Evolutionary conservation across 2,888 invertebrate species (phyloP), one percentile per base, ranked within the genome.

Genomic region (Pemphredon lugubris): DNA sequence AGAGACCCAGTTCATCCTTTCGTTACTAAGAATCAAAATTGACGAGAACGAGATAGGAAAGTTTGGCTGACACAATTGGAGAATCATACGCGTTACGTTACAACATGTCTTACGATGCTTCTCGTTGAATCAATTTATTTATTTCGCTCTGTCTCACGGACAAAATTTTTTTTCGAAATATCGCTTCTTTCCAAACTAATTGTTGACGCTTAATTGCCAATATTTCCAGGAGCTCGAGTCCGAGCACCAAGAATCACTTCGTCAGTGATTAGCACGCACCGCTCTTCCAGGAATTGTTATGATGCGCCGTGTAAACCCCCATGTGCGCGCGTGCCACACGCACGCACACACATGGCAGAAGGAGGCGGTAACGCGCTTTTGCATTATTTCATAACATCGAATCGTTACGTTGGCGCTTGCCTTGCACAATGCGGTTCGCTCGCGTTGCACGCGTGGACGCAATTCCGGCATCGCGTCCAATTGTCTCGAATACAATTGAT

Each of bases 401-500:
- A 16, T 23, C 45, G 37, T 74, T 69, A 63, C 44, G 59, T 50
- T n/a, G 58, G 13, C n/a, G n/a, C 59, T 14, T 23, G 55, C 39
- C 54, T 75, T 82, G 53, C 66, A 21, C 66, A 73, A 69, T 57
- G 37, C 51, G 66, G 51, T 37, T 51, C 53, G 14, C 39, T 55
- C 67, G 58, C 39, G 45, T 14, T 42, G 50, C 67, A 55, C 54
- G 73, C 74, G 69, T 65, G 67, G 61, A 72, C 70, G 75, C 69
- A 66, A 80, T 78, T 82, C 66, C 70, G 72, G 73, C 75, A 72
- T 79, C 76, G 72, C 75, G 69, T 78, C 75, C 81, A 82, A 81
- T 83, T 82, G 77, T 75, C 72, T 75, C 73, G 80, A 75, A 76
- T 78, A 79, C 82, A 77, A 84, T 85, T 81, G 83, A 77, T 79